phyloP scores from a whole-genome alignment of 2,888 invertebrate species.

The Conchocele bisecta region DNA sequence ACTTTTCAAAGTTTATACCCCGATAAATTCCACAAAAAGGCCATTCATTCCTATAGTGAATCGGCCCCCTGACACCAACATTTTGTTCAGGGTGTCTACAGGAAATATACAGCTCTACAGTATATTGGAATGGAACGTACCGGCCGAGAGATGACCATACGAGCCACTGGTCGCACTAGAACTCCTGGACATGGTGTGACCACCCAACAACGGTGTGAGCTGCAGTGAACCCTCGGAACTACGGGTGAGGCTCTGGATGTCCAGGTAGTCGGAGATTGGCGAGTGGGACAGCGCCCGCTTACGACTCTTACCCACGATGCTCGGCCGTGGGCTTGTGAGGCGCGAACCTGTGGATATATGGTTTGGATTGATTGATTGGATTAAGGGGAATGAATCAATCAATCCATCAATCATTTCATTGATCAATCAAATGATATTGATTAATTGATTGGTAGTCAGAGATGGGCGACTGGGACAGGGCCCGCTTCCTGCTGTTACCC shows the following conservation, averaged over 20 bases:
- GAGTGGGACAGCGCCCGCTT: conserved; percentile 95
- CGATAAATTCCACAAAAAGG: too few species aligned
- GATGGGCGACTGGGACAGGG: conserved; percentile 95
- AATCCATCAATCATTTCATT: too few species aligned
- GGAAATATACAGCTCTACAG: too few species aligned
- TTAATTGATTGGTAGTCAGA: conserved; percentile 97
- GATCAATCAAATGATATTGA: too few species aligned
- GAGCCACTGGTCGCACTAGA: conserved; percentile 92
- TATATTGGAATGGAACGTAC: too few species aligned
- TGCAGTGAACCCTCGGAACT: conserved; percentile 94
- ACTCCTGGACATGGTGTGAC: conserved; percentile 75
- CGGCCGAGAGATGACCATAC: conserved; percentile 97
- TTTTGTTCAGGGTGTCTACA: too few species aligned
- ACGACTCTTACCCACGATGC: conserved; percentile 84
- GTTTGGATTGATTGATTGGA: background rate
- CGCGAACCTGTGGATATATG: conserved; percentile 85
- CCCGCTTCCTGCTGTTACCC: conserved; percentile 89
- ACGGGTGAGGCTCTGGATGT: conserved; percentile 97
- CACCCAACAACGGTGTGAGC: conserved; percentile 75
- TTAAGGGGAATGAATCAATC: too few species aligned
- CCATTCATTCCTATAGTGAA: too few species aligned
- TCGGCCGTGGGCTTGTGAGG: conserved; percentile 88
- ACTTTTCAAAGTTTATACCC: too few species aligned
- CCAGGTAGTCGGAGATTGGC: conserved; percentile 97
- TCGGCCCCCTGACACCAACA: too few species aligned